These are phyloP conservation scores for Caracal caracal DNA, from an alignment of 2,113 vertebrate species.

Conservation along the genomic window DNA sequence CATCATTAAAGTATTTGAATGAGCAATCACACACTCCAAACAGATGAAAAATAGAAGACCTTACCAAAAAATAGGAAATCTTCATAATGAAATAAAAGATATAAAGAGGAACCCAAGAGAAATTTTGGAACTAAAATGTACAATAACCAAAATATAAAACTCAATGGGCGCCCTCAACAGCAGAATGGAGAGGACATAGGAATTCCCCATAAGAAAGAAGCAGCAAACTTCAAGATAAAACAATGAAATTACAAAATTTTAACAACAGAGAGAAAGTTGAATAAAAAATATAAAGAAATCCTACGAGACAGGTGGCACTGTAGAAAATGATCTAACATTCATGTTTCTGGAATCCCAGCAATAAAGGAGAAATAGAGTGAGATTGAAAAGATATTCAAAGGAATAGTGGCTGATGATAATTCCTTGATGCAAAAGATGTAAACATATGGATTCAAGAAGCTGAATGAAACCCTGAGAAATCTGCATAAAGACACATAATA, in stretches of 20 bases:
- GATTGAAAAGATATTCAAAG: neutral
- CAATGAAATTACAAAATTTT: neutral
- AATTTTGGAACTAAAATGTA: neutral
- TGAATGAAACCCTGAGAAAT: neutral
- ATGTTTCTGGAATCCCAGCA: neutral
- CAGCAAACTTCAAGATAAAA: neutral
- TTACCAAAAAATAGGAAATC: neutral
- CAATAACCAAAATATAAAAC: neutral
- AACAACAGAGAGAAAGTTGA: neutral
- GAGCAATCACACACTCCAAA: neutral
- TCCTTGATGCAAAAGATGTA: neutral
- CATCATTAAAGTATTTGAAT: neutral
- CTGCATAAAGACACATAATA: neutral
- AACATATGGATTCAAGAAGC: neutral
- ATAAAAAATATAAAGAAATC: neutral
- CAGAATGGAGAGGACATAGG: neutral
- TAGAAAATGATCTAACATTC: neutral
- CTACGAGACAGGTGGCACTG: neutral
- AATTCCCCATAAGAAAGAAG: neutral
- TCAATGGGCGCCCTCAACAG: neutral
- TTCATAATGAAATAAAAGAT: neutral
- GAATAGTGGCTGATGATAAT: neutral
- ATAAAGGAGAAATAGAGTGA: neutral
- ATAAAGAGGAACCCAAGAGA: neutral
- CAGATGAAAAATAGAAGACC: neutral